Conservation (phyloP, 2,888 invertebrate species). For the Helobdella robusta region DNA sequence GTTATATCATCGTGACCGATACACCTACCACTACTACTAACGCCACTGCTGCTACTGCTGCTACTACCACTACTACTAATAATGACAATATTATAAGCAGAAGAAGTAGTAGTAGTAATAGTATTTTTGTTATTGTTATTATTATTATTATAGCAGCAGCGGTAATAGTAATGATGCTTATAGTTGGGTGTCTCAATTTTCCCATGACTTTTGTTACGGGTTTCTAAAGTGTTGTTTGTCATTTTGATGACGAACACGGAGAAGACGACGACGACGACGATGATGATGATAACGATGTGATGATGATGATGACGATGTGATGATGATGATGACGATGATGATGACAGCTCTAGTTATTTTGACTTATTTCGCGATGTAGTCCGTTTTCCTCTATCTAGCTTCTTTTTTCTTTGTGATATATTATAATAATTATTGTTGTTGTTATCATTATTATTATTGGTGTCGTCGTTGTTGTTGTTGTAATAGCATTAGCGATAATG, state of each 20-base stretch:
- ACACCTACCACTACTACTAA: background rate
- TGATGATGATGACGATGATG: background rate
- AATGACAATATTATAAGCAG: background rate
- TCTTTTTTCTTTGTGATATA: background rate
- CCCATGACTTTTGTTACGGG: background rate
- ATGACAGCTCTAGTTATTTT: too few species aligned
- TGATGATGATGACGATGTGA: constrained; percentile 20
- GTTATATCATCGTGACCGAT: background rate
- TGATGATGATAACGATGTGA: constrained; percentile 29
- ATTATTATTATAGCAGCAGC: background rate
- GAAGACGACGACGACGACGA: constrained; percentile 29
- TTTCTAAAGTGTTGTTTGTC: constrained; percentile 33
- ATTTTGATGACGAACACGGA: constrained; percentile 2
- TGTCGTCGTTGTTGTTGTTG: background rate
- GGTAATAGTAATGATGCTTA: background rate
- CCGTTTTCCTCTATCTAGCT: background rate
- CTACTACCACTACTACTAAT: background rate
- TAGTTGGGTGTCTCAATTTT: background rate
- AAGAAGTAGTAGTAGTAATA: background rate
- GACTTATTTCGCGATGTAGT: too few species aligned
- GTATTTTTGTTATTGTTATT: constrained; percentile 3
- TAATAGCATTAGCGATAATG: too few species aligned
- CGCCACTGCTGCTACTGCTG: background rate
- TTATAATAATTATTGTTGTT: background rate
- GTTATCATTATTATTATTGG: background rate